Percentiles rank a stretch among this genome's conserved stretches.
These are phyloP conservation scores for Epinephelus fuscoguttatus DNA, from an alignment of 2,113 vertebrate species.

Conservation along the genomic window DNA sequence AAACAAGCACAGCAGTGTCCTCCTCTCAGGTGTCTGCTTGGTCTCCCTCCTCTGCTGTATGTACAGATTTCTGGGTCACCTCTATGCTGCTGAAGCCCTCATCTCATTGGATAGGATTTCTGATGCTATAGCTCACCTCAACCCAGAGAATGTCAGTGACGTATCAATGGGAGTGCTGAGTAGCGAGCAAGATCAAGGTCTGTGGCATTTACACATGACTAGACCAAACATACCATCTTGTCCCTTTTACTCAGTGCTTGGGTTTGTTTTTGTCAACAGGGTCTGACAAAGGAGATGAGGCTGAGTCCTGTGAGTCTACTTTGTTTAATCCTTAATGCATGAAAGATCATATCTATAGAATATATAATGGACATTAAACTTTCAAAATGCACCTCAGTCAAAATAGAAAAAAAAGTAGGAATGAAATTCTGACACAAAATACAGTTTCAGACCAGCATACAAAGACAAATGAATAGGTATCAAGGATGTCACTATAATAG, in stretches of 20 bases:
- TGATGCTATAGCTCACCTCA: slow-evolving; percentile 96
- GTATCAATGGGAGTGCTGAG: slow-evolving; percentile 93
- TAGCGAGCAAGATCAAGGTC: slow-evolving; percentile 98
- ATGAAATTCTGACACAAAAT: no score
- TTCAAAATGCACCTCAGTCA: not conserved
- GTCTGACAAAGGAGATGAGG: slow-evolving; percentile 96
- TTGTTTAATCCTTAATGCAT: not conserved
- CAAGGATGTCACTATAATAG: no score
- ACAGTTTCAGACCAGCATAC: not conserved
- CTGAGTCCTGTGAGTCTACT: slow-evolving; percentile 92
- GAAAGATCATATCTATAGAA: not conserved
- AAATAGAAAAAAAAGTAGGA: not conserved
- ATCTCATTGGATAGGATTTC: slow-evolving; percentile 99
- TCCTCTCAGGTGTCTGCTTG: not conserved
- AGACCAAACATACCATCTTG: fast-evolving
- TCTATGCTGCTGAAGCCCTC: slow-evolving; percentile 98
- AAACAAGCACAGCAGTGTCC: no score
- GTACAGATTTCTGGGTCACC: slow-evolving; percentile 95
- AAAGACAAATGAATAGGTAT: not conserved
- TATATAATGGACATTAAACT: not conserved
- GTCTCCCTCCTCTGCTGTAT: slow-evolving; percentile 25
- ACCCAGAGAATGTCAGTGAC: slow-evolving; percentile 96
- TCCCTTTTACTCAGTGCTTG: not conserved
- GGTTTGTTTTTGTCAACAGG: slow-evolving; percentile 79
- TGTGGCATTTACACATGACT: not conserved